Base-by-base conservation (phyloP, 2,797 vertebrate species). In the Amblyopsis hoosieri region DNA sequence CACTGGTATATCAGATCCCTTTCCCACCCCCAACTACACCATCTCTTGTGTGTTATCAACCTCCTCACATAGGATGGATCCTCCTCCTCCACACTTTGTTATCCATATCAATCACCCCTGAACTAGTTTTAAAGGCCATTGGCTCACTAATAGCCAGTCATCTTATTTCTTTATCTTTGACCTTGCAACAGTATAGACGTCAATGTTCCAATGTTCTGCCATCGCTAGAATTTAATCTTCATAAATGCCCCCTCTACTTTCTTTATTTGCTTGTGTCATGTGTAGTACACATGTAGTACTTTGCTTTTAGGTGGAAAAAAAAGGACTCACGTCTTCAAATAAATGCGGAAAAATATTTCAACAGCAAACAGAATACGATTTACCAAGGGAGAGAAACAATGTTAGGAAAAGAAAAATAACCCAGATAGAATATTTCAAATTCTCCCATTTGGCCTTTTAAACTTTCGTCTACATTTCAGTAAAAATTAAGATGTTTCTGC, bases 81-180 rank as follows among this genome's bases (percentile, higher is more conserved):
- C 80, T 83, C 66, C 71, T 74, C 23, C 17, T 59, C 52, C 42
- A 71, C 72, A 65, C 54, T 76, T 85, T 74, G 79, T 87, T 85
- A 83, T 47, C 64, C 66, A 64, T 71, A 83, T 82, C 74, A 56
- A 9, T 83, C 81, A 78, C 78, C 65, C 66, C 60, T 69, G 62
- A 78, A 81, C 4, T 29, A 70, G 60, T 83, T 81, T 81, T 76
- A 86, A 86, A 87, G 77, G 76, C 69, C 71, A 67, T 74, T 72
- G 75, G 69, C 58, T 86, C 54, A 62, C 61, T 59, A 29, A 29
- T 29, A 4, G 23, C 23, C 23, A 29, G 23, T 29, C 23, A 29
- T 0, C 23, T 29, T 29, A 29, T 29, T 29, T 29, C 23, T 29
- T 29, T 29, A 29, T 29, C 23, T 29, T 29, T 29, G 23, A 29